These are phyloP conservation scores for Okapia johnstoni DNA, from an alignment of 2,113 vertebrate species.

Conservation along the genomic window DNA sequence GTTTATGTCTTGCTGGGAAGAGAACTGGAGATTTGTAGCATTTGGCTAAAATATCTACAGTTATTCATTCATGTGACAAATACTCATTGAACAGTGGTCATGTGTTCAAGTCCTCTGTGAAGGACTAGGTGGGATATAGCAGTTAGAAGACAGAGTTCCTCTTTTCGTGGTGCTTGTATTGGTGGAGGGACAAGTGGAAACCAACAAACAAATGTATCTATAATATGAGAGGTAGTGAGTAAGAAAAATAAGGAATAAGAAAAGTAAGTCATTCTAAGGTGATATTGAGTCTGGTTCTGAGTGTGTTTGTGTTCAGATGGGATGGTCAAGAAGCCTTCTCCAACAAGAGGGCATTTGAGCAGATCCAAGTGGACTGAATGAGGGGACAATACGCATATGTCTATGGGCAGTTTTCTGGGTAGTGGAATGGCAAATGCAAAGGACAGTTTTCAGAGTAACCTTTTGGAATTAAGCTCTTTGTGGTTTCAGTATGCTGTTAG, in stretches of 20 bases:
- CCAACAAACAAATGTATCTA: neutral
- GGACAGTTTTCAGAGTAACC: neutral
- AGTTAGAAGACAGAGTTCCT: neutral
- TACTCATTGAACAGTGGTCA: neutral
- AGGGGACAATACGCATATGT: rapidly evolving
- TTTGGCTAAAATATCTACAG: neutral
- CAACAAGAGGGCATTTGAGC: neutral
- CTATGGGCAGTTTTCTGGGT: neutral
- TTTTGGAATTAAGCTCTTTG: neutral
- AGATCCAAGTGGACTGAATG: neutral
- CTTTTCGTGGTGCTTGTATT: neutral
- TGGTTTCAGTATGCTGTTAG: neutral
- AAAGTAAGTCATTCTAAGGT: neutral
- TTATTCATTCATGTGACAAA: neutral
- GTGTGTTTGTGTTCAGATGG: neutral
- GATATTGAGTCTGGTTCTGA: neutral
- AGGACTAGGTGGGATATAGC: neutral
- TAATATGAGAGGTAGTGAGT: neutral
- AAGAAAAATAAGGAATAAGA: neutral
- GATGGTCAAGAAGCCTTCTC: neutral
- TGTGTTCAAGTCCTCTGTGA: neutral
- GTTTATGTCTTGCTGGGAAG: neutral
- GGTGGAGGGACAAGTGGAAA: neutral
- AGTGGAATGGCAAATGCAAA: neutral
- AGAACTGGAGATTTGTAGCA: neutral